Evolutionary conservation across 2,888 invertebrate genomes (phyloP).

Genomic region (Drosophila monieri): DNA sequence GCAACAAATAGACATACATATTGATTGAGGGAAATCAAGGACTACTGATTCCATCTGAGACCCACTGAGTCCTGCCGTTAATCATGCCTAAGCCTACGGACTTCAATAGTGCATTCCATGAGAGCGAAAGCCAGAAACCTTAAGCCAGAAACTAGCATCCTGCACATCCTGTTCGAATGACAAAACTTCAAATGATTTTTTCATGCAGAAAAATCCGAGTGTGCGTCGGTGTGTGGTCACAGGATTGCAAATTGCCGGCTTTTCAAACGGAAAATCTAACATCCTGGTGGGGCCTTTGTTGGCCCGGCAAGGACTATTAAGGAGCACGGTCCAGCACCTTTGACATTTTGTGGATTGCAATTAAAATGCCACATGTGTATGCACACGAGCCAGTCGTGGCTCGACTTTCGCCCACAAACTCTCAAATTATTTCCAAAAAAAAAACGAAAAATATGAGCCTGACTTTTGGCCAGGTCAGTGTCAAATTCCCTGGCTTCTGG

Average conservation of each 20-base stretch:
- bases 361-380: slow-evolving; percentile 15
- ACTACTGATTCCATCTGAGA: neutral
- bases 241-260: slow-evolving; percentile 16
- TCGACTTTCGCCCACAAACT: neutral
- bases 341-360: slow-evolving; percentile 13
- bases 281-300: slow-evolving; percentile 6
- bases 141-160: neutral
- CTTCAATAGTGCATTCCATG: neutral
- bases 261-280: slow-evolving; percentile 8
- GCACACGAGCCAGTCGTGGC: neutral
- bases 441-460: neutral
- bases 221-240: neutral
- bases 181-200: slow-evolving; percentile 27
- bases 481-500: neutral
- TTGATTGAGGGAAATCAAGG: neutral
- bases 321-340: slow-evolving; percentile 11
- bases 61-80: neutral
- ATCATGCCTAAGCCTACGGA: neutral
- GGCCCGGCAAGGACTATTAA: neutral
- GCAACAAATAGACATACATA: neutral
- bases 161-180: slow-evolving; percentile 9
- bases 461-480: neutral
- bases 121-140: too few species aligned
- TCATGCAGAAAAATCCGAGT: slow-evolving; percentile 23
- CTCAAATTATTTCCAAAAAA: slow-evolving; percentile 3